Percentiles rank a stretch among this genome's conserved stretches.
Evolutionary conservation across 30 jellyfish, hydroid and myxozoan species (phyloP).

Genomic region (Sanderia malayensis): DNA sequence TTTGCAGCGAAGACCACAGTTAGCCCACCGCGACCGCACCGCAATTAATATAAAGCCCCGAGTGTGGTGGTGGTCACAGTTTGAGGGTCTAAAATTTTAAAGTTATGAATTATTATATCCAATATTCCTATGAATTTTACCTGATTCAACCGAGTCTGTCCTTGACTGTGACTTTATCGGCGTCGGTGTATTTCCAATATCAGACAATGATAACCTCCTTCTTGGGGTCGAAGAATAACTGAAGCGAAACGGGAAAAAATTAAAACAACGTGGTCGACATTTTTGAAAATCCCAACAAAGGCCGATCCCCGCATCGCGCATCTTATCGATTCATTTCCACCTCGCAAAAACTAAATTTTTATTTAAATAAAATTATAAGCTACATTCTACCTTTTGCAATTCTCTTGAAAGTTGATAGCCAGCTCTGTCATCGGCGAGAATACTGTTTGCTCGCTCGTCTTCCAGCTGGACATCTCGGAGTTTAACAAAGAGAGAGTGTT

Average conservation of each 20-base stretch:
- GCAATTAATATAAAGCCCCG: no score
- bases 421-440: conserved; percentile 96
- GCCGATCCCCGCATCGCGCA: no score
- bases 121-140: conserved; percentile 43
- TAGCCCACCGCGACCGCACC: no score
- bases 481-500: not conserved
- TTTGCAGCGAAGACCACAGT: no score
- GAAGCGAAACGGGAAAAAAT: conserved; percentile 4
- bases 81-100: no score
- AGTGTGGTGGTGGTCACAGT: no score
- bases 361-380: no score
- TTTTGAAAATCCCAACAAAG: no score
- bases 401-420: conserved; percentile 68
- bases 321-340: no score
- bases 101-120: no score
- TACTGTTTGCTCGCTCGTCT: conserved; percentile 25
- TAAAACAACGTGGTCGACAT: no score
- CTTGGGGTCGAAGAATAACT: conserved; percentile 90
- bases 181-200: conserved; percentile 67
- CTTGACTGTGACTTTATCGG: conserved; percentile 49
- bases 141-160: conserved; percentile 86
- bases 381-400: conserved; percentile 49
- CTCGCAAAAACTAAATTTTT: no score
- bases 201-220: conserved; percentile 70
- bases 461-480: not conserved